These are phyloP conservation scores for Graptemys geographica DNA, from an alignment of 2,797 vertebrate species.

Conservation along the genomic window DNA sequence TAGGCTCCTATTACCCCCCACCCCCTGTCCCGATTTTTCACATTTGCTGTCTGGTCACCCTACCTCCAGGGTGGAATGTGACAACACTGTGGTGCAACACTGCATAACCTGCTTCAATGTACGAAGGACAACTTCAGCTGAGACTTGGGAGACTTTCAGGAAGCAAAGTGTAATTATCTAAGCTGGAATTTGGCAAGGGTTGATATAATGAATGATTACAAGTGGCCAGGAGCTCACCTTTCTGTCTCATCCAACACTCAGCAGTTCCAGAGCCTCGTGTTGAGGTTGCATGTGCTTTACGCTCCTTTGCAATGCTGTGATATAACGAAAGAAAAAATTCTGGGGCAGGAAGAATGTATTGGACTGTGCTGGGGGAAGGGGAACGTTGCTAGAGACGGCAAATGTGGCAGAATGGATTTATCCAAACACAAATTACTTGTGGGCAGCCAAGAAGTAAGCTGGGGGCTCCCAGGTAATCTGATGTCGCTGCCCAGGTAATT, in stretches of 20 bases:
- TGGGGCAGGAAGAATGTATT: fast-evolving
- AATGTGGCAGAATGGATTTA: not conserved
- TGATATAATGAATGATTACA: not conserved
- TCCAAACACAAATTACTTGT: not conserved
- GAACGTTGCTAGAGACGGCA: not conserved
- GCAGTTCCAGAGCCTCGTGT: not conserved
- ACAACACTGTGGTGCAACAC: fast-evolving
- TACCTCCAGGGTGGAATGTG: not conserved
- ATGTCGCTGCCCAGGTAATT: not conserved
- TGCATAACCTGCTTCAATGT: not conserved
- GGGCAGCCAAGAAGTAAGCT: not conserved
- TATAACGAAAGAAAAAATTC: not conserved
- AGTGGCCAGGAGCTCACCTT: not conserved
- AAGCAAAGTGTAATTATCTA: not conserved
- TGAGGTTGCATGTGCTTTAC: not conserved
- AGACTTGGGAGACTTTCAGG: not conserved
- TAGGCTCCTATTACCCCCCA: too few relatives aligned
- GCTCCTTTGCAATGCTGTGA: fast-evolving
- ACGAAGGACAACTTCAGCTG: not conserved
- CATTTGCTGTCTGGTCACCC: too few relatives aligned
- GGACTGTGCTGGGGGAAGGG: not conserved
- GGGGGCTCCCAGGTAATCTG: not conserved
- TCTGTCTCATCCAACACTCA: not conserved
- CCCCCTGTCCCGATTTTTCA: too few relatives aligned
- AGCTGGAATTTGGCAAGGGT: not conserved